Conservation (phyloP, 1,140 invertebrate genomes). For the Drosophila melanica region DNA sequence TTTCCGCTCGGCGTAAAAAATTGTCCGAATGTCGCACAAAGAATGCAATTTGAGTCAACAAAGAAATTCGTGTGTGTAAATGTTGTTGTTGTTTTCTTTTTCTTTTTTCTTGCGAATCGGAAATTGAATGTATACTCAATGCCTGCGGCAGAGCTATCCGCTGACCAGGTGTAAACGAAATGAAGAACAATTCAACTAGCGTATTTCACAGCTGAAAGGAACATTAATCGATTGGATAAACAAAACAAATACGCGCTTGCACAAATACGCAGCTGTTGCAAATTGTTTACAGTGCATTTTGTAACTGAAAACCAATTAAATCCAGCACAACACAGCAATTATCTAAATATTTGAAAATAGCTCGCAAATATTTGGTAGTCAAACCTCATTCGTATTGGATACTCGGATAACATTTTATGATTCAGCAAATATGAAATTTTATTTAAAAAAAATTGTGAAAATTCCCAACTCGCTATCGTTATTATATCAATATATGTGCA, state of each 20-base stretch:
- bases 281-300: constrained; percentile 1
- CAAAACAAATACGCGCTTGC: neutral
- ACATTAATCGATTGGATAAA: neutral
- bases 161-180: constrained; percentile 4
- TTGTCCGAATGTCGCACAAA: constrained; percentile 7
- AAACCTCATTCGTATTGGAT: no score
- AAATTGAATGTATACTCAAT: constrained; percentile 41
- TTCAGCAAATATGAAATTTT: no score
- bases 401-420: no score
- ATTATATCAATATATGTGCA: no score
- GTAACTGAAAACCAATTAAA: neutral
- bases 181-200: neutral
- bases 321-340: neutral
- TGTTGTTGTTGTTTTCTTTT: no score
- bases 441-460: no score
- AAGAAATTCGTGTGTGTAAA: constrained; percentile 1
- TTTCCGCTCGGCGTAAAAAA: constrained; percentile 4
- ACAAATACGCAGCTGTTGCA: constrained; percentile 1
- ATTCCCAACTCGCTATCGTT: no score
- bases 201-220: no score
- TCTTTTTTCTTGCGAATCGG: constrained; percentile 29
- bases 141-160: no score
- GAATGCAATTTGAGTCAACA: constrained; percentile 37
- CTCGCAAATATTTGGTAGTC: neutral
- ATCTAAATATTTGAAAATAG: neutral